phyloP scores from a whole-genome alignment of 2,113 vertebrate genomes.

The Labeo catla region DNA sequence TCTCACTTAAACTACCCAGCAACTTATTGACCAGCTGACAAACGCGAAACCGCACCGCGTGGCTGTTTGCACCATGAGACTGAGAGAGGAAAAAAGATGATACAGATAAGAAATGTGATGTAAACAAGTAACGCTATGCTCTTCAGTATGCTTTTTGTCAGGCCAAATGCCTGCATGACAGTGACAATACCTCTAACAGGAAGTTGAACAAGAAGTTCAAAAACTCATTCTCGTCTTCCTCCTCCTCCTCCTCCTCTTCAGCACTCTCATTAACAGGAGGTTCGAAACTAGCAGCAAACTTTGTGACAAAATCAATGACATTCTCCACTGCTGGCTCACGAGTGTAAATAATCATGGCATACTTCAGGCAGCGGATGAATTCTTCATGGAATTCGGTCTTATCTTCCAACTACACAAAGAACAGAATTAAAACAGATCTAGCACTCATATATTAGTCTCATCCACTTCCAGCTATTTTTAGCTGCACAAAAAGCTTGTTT shows the following conservation, averaged over 20 bases:
- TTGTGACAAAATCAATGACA: conserved; percentile 87
- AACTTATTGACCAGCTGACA: conserved; percentile 95
- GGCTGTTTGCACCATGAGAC: conserved; percentile 88
- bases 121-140: neutral
- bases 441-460: neutral
- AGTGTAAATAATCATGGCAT: conserved; percentile 90
- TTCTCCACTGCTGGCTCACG: conserved; percentile 88
- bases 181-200: conserved; percentile 84
- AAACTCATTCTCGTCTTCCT: conserved; percentile 77
- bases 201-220: conserved; percentile 89
- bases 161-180: neutral
- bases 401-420: conserved; percentile 79
- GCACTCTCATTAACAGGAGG: conserved; percentile 65
- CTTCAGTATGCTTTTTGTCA: neutral
- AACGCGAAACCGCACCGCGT: conserved; percentile 88
- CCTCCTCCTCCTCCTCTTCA: conserved; percentile 65
- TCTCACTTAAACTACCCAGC: conserved; percentile 90
- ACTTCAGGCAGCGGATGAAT: conserved; percentile 88
- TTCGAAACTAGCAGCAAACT: conserved; percentile 88
- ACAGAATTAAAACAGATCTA: neutral
- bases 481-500: too few species aligned
- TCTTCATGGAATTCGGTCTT: conserved; percentile 86
- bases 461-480: too few species aligned
- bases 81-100: conserved; percentile 59
- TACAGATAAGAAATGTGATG: neutral